Percentiles rank a stretch among this genome's conserved stretches.
Evolutionary conservation across 2,888 invertebrate genomes (phyloP).

Genomic region (Pheosia tremula): DNA sequence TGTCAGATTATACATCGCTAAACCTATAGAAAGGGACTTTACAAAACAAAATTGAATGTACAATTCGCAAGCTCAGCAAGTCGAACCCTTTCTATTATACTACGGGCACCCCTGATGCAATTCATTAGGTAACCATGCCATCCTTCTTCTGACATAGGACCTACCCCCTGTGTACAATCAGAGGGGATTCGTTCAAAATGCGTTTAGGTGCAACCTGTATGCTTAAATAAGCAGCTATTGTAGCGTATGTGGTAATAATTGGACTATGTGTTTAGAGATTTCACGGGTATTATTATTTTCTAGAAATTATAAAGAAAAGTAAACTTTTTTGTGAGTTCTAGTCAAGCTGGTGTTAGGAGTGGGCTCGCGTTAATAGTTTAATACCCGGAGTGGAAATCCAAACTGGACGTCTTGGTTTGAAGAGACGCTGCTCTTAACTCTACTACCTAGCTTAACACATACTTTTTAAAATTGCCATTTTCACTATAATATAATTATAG

Average conservation of each 20-base stretch:
- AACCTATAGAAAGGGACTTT: neutral
- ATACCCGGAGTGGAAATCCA: no score
- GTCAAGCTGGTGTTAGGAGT: no score
- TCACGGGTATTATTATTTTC: neutral
- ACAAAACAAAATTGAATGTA: slow-evolving; percentile 6
- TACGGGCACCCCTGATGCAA: slow-evolving; percentile 19
- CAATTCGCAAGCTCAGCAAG: slow-evolving; percentile 21
- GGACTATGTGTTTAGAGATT: neutral
- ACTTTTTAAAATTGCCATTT: no score
- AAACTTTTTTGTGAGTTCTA: no score
- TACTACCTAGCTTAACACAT: no score
- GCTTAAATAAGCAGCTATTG: slow-evolving; percentile 49
- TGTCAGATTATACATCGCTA: no score
- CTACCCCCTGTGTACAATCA: slow-evolving; percentile 47
- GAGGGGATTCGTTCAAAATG: slow-evolving; percentile 52
- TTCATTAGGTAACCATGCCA: slow-evolving; percentile 32
- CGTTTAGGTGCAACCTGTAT: slow-evolving; percentile 52
- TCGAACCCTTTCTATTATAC: slow-evolving; percentile 22
- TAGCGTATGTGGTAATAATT: slow-evolving; percentile 29
- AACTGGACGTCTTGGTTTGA: no score
- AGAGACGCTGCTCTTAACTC: no score
- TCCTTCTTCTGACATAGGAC: slow-evolving; percentile 47
- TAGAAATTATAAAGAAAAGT: neutral
- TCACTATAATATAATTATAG: no score
- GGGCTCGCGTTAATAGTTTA: no score